Evolutionary conservation across 2,113 vertebrate species (phyloP).

Genomic region (Speoplatyrhinus poulsoni): DNA sequence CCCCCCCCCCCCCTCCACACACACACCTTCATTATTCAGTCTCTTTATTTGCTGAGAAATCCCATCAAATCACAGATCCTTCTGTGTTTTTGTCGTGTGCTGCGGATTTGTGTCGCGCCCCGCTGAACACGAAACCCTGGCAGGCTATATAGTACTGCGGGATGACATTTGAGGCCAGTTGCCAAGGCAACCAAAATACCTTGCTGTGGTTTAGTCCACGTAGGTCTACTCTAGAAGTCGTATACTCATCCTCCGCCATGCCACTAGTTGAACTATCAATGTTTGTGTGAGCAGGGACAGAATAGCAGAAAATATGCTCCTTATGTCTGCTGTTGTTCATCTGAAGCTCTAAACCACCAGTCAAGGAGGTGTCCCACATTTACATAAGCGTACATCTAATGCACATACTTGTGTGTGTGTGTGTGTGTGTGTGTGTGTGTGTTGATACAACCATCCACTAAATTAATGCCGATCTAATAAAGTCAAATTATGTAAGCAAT

Average conservation of each 20-base stretch:
- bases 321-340: background rate
- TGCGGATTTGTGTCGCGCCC: background rate
- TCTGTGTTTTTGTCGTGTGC: background rate
- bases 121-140: conserved; percentile 10
- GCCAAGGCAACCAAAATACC: conserved; percentile 56
- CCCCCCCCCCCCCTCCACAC: no score
- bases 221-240: conserved; percentile 8
- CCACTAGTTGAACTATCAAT: background rate
- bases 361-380: no score
- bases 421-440: no score
- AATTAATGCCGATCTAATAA: no score
- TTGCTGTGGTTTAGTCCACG: conserved; percentile 39
- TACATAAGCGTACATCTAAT: no score
- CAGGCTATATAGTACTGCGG: conserved; percentile 12
- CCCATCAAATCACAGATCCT: conserved; percentile 16
- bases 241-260: background rate
- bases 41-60: background rate
- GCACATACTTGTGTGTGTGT: no score
- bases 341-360: background rate
- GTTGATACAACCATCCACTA: no score
- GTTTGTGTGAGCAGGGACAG: background rate
- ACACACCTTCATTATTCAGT: no score
- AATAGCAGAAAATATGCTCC: background rate
- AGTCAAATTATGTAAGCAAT: background rate
- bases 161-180: conserved; percentile 48